phyloP scores from a whole-genome alignment of 2,113 vertebrate species.

The Caranx ignobilis region DNA sequence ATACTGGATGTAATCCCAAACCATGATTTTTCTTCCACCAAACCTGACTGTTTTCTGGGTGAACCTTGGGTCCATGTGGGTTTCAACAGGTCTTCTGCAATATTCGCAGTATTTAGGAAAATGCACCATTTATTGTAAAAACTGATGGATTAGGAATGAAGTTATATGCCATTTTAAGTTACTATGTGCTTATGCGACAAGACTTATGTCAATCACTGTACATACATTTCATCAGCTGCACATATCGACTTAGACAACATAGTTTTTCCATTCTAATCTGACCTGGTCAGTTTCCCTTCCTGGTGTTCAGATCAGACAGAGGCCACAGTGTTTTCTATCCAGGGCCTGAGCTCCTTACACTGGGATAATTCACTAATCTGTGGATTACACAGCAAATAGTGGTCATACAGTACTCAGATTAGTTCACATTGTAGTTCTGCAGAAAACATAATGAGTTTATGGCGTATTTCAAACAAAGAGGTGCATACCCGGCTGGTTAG shows the following conservation, averaged over 20 bases:
- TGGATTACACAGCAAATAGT: constrained; percentile 42
- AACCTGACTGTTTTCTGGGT: too few relatives aligned
- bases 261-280: background rate
- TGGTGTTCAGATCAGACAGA: constrained; percentile 6
- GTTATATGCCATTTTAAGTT: too few relatives aligned
- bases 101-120: too few relatives aligned
- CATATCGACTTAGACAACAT: background rate
- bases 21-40: too few relatives aligned
- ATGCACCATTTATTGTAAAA: too few relatives aligned
- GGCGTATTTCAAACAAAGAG: constrained; percentile 4
- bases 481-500: background rate
- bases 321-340: constrained; percentile 11
- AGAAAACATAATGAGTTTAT: constrained; percentile 8
- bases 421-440: constrained; percentile 29
- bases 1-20: too few relatives aligned
- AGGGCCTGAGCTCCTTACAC: constrained; percentile 46
- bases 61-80: too few relatives aligned
- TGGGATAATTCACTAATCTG: constrained; percentile 48
- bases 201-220: too few relatives aligned
- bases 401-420: constrained; percentile 18
- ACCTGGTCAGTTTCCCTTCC: background rate
- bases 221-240: background rate
- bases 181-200: too few relatives aligned
- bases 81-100: too few relatives aligned
- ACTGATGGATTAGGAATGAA: too few relatives aligned